Conservation (phyloP, 2,113 vertebrate genomes). For the Seriola dumerili region DNA sequence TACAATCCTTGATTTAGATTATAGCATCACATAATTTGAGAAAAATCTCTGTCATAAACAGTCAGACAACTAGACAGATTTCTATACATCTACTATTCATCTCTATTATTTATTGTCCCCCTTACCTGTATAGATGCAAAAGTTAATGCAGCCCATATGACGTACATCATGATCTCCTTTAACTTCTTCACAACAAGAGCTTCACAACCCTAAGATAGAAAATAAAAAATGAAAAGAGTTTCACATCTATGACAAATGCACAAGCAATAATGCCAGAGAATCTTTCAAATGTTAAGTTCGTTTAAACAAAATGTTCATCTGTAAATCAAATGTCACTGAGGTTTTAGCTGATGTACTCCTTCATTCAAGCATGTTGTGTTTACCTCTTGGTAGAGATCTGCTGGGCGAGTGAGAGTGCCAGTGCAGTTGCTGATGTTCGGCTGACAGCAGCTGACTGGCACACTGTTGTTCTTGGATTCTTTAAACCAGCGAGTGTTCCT, state of each 20-base stretch:
- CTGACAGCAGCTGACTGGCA: conserved; percentile 96
- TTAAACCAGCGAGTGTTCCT: conserved; percentile 94
- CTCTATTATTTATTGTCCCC: background rate
- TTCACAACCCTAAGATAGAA: conserved; percentile 90
- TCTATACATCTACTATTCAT: background rate
- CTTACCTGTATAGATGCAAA: conserved; percentile 97
- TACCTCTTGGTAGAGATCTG: conserved; percentile 94
- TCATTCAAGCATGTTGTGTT: background rate
- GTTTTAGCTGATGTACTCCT: background rate
- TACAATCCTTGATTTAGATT: background rate
- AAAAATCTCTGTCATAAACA: background rate
- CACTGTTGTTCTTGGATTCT: conserved; percentile 95
- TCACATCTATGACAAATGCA: background rate
- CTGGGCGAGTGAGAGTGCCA: conserved; percentile 89
- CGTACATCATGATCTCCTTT: conserved; percentile 99
- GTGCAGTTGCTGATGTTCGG: conserved; percentile 91
- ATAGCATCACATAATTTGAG: background rate
- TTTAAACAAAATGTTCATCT: background rate
- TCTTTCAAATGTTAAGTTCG: background rate
- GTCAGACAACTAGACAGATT: background rate
- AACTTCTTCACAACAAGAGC: conserved; percentile 97
- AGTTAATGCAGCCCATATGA: conserved; percentile 96
- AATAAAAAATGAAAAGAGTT: background rate
- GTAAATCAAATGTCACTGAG: background rate
- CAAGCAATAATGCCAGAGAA: background rate